These are phyloP conservation scores for Colletes latitarsis DNA, from an alignment of 1,140 invertebrate species.

Conservation along the genomic window DNA sequence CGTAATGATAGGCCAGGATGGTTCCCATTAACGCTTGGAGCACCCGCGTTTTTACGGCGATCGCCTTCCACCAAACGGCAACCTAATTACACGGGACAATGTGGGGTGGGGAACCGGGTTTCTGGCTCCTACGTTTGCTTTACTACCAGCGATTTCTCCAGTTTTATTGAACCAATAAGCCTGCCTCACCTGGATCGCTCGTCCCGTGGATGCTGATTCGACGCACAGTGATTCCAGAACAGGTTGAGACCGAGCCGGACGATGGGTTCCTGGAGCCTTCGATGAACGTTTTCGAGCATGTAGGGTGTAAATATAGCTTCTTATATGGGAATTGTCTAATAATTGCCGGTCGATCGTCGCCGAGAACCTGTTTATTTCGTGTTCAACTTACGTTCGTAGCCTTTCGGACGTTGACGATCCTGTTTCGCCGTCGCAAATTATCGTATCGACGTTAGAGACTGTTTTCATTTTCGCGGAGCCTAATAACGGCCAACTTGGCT, in stretches of 20 bases:
- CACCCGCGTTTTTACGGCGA: conserved; percentile 63
- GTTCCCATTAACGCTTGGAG: conserved; percentile 67
- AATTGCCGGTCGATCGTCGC: conserved; percentile 13
- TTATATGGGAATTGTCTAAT: conserved; percentile 13
- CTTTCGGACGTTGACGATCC: background rate
- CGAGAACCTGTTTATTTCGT: background rate
- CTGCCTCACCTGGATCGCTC: background rate
- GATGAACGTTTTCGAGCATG: background rate
- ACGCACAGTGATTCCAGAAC: conserved; percentile 14
- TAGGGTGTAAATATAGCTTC: conserved; percentile 19
- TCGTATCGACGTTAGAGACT: too few species aligned
- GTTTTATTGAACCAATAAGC: conserved; percentile 33
- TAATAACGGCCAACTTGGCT: too few species aligned
- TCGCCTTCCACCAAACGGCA: conserved; percentile 65
- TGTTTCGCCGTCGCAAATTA: background rate
- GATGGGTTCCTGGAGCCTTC: conserved; percentile 5
- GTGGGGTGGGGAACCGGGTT: background rate
- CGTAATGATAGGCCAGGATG: conserved; percentile 69
- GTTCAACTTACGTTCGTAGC: background rate
- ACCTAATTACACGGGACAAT: conserved; percentile 67
- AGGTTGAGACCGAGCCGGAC: conserved; percentile 18
- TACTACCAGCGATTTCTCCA: conserved; percentile 29
- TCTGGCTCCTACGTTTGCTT: conserved; percentile 18
- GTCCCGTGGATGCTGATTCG: conserved; percentile 20
- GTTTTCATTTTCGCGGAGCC: too few species aligned